Evolutionary conservation across 1,140 invertebrate species (phyloP).

Genomic region (Palaemon carinicauda): DNA sequence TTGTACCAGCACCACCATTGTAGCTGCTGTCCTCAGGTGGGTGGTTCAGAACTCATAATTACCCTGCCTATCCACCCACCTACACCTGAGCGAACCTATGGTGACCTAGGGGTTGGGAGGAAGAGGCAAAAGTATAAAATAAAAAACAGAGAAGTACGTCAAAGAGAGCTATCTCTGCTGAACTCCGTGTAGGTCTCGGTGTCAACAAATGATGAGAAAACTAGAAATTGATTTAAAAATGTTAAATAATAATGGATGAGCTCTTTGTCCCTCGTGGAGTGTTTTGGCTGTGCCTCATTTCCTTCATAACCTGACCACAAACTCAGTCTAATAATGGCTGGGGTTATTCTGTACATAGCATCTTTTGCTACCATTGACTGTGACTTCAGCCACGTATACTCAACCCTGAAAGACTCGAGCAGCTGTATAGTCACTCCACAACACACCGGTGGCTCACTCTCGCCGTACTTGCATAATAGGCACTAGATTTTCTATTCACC

Average conservation of each 20-base stretch:
- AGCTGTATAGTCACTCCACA: not conserved
- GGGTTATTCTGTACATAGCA: constrained; percentile 30
- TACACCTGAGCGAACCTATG: constrained; percentile 4
- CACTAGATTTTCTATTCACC: constrained; percentile 54
- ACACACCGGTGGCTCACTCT: not conserved
- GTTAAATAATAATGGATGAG: not conserved
- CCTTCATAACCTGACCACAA: constrained; percentile 43
- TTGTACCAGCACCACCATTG: constrained; percentile 33
- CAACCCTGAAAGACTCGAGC: not conserved
- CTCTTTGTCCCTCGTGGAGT: constrained; percentile 55
- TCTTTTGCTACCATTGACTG: constrained; percentile 41
- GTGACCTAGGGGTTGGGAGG: constrained; percentile 10
- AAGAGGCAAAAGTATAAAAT: not conserved
- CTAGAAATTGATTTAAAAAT: not conserved
- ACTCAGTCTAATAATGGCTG: constrained; percentile 20
- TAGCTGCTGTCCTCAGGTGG: constrained; percentile 22
- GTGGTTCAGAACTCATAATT: not conserved
- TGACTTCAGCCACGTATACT: constrained; percentile 4
- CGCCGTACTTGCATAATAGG: constrained; percentile 44
- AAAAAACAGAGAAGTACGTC: constrained; percentile 12
- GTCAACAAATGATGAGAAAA: constrained; percentile 10
- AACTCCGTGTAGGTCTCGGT: constrained; percentile 12
- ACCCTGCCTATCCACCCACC: not conserved
- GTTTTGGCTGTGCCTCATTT: constrained; percentile 56
- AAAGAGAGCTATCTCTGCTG: not conserved